phyloP scores from a whole-genome alignment of 2,888 invertebrate genomes.

The Hirtodrosophila alboralis region DNA sequence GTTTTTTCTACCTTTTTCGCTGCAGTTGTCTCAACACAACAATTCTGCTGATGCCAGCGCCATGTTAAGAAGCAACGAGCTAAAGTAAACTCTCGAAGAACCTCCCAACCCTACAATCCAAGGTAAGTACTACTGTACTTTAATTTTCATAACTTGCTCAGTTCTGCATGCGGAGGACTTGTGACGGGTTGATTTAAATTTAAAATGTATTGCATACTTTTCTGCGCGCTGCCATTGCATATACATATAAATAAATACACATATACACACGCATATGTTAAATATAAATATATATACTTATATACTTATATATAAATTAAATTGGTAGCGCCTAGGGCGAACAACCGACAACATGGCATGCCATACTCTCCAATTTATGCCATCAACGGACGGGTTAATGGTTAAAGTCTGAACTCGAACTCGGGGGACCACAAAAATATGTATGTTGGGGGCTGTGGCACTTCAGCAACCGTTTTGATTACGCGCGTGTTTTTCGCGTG shows the following conservation, averaged over 20 bases:
- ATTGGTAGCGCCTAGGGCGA: constrained; percentile 65
- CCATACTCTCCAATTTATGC: constrained; percentile 71
- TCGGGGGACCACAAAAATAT: constrained; percentile 1
- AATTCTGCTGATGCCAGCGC: constrained; percentile 10
- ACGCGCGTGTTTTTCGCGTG: constrained; percentile 75
- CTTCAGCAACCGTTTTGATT: constrained; percentile 73
- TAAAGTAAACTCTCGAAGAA: constrained; percentile 28
- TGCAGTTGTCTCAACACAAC: constrained; percentile 28
- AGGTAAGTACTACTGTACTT: constrained; percentile 51
- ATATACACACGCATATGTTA: constrained; percentile 12
- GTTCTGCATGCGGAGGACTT: constrained; percentile 11
- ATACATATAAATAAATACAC: constrained; percentile 38
- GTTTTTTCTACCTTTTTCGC: constrained; percentile 13
- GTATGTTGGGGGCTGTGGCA: constrained; percentile 30
- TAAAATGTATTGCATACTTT: constrained; percentile 80
- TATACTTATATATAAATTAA: constrained; percentile 63
- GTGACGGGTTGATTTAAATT: constrained; percentile 74
- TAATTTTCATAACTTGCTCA: constrained; percentile 57
- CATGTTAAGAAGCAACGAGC: constrained; percentile 27
- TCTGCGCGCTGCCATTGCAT: constrained; percentile 57
- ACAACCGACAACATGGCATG: constrained; percentile 57
- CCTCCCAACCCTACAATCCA: constrained; percentile 19
- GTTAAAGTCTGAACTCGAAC: constrained; percentile 32
- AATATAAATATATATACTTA: no score
- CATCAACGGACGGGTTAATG: constrained; percentile 61